A percentile compares a stretch with the other conserved stretches of the same genome.
Evolutionary conservation across 1,140 invertebrate species (phyloP).

Genomic region (Megathymus violae): DNA sequence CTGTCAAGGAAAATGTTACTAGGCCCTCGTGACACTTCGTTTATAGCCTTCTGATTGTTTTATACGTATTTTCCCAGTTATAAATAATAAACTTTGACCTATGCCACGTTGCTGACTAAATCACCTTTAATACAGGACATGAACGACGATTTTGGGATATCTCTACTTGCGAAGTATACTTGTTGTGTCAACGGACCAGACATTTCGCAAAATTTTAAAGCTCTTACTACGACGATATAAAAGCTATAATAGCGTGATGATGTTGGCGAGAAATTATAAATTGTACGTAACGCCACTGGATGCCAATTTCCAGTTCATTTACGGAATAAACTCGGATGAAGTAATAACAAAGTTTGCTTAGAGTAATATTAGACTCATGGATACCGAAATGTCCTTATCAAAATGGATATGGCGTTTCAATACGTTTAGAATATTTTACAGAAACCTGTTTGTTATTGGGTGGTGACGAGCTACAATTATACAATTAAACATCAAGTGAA

Average conservation of each 20-base stretch:
- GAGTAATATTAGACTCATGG: conserved; percentile 55
- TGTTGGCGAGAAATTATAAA: conserved; percentile 53
- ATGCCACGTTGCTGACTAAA: not conserved
- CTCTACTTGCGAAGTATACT: not conserved
- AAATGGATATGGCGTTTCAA: conserved; percentile 39
- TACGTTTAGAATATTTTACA: too few species aligned
- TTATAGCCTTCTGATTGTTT: conserved; percentile 15
- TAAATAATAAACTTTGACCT: conserved; percentile 5
- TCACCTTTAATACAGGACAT: not conserved
- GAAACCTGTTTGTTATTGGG: too few species aligned
- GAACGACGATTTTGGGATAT: conserved; percentile 6
- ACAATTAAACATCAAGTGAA: too few species aligned
- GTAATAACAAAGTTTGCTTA: conserved; percentile 70
- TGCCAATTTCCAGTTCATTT: conserved; percentile 72
- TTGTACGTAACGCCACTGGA: conserved; percentile 57
- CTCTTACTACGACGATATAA: conserved; percentile 42
- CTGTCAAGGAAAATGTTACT: conserved; percentile 13
- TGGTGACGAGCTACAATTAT: too few species aligned
- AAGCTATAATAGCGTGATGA: conserved; percentile 40
- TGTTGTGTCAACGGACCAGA: conserved; percentile 15
- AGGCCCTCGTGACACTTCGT: conserved; percentile 15
- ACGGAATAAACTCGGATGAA: conserved; percentile 68
- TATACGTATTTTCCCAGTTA: conserved; percentile 12
- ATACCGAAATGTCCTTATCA: conserved; percentile 13
- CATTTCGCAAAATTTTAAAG: conserved; percentile 16